phyloP scores from a whole-genome alignment of 2,888 invertebrate species.

The Tridacna crocea region DNA sequence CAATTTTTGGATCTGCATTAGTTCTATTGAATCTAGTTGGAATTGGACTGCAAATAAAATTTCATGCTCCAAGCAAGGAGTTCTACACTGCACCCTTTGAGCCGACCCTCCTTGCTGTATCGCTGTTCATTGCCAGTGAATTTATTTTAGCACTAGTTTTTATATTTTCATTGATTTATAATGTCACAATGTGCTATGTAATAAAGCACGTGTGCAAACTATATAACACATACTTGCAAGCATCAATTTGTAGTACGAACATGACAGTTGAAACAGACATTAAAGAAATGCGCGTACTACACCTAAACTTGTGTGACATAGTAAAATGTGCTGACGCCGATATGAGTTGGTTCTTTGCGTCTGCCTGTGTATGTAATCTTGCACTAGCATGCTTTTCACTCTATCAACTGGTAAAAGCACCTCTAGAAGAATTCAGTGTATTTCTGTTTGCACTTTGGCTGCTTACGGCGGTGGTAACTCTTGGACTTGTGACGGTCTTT shows the following conservation, averaged over 20 bases:
- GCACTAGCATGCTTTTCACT: conserved; percentile 11
- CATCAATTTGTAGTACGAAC: background rate
- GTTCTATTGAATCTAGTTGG: background rate
- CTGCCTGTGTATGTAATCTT: background rate
- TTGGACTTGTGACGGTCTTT: conserved; percentile 5
- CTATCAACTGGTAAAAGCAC: conserved; percentile 1
- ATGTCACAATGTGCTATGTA: background rate
- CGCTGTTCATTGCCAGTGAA: background rate
- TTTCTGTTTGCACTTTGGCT: conserved; percentile 13
- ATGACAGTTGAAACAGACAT: background rate
- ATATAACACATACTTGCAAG: background rate
- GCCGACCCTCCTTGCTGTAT: background rate
- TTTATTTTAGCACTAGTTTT: background rate
- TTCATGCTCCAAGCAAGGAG: background rate
- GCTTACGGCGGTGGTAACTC: background rate
- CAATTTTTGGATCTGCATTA: background rate
- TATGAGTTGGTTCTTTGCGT: conserved; percentile 17
- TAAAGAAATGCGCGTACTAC: background rate
- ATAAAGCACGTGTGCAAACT: background rate
- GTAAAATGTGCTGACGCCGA: conserved; percentile 2
- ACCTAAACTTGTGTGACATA: conserved; percentile 20
- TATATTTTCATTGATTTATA: conserved; percentile 5
- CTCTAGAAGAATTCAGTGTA: background rate
- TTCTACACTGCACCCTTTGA: conserved; percentile 6
- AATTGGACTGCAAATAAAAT: background rate